A percentile compares a stretch with the other conserved stretches of the same genome.
Conservation (phyloP, 2,113 vertebrate genomes). For the Motacilla tschutschensis region DNA sequence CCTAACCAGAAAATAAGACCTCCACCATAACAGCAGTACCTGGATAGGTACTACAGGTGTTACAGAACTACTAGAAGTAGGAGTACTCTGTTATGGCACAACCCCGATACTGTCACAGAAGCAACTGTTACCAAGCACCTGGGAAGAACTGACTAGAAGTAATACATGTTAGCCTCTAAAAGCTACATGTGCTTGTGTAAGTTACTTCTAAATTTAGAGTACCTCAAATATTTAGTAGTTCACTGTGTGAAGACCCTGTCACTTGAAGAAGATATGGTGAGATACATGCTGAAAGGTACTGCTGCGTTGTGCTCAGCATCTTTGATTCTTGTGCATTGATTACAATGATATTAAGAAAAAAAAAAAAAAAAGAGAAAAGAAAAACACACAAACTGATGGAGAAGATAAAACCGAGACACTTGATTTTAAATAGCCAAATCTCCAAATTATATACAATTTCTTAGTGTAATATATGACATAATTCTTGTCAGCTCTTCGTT, state of each 20-base stretch:
- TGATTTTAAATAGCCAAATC: not conserved
- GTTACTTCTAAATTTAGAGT: not conserved
- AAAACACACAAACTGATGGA: not conserved
- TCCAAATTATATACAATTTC: not conserved
- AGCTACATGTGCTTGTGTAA: not conserved
- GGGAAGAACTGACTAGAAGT: not conserved
- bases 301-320: not conserved
- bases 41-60: not conserved
- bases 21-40: not conserved
- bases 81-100: not conserved
- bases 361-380: fast-evolving
- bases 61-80: not conserved
- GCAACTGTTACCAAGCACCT: not conserved
- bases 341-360: not conserved
- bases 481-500: not conserved
- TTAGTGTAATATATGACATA: not conserved
- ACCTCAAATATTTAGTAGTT: not conserved
- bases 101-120: not conserved
- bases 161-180: not conserved
- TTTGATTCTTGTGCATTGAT: not conserved
- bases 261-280: not conserved
- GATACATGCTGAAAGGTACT: not conserved
- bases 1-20: not conserved
- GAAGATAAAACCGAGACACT: not conserved
- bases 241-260: not conserved